A percentile compares a stretch with the other conserved stretches of the same genome.
Conservation (phyloP, 2,113 vertebrate species). For the Chaetorhynchus papuensis region DNA sequence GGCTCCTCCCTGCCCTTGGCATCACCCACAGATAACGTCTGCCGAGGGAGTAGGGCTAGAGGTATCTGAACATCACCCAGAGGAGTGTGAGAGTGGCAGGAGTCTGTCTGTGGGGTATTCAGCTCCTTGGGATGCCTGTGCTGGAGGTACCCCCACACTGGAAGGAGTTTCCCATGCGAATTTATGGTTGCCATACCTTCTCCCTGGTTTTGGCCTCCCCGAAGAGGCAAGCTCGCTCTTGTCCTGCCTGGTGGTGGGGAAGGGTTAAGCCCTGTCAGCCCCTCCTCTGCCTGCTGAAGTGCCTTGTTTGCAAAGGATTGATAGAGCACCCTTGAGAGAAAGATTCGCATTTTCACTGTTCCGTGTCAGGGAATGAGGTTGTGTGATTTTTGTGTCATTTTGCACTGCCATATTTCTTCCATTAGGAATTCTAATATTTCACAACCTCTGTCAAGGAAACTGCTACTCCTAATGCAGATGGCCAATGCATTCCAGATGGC, state of each 20-base stretch:
- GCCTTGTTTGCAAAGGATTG: slow-evolving; percentile 57
- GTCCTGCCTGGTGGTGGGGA: background rate
- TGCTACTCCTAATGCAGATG: slow-evolving; percentile 40
- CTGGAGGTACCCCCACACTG: fast-evolving
- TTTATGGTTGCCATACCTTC: fast-evolving
- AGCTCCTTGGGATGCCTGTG: background rate
- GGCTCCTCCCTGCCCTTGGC: background rate
- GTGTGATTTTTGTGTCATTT: slow-evolving; percentile 66
- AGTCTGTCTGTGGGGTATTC: background rate
- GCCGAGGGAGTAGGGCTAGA: no score
- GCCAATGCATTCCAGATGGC: slow-evolving; percentile 53
- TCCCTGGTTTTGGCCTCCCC: background rate
- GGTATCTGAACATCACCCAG: background rate
- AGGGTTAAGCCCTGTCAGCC: slow-evolving; percentile 47
- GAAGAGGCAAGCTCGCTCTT: background rate
- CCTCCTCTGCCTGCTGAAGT: slow-evolving; percentile 23
- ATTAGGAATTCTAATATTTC: slow-evolving; percentile 68
- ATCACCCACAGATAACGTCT: fast-evolving
- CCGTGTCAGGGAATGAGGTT: slow-evolving; percentile 54
- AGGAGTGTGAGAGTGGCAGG: background rate
- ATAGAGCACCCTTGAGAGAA: slow-evolving; percentile 55
- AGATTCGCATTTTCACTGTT: slow-evolving; percentile 56
- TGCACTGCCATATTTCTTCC: slow-evolving; percentile 64
- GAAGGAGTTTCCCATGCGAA: background rate
- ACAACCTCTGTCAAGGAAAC: slow-evolving; percentile 62